Evolutionary conservation across 1,140 invertebrate species (phyloP).

Genomic region (Monomorium pharaonis): DNA sequence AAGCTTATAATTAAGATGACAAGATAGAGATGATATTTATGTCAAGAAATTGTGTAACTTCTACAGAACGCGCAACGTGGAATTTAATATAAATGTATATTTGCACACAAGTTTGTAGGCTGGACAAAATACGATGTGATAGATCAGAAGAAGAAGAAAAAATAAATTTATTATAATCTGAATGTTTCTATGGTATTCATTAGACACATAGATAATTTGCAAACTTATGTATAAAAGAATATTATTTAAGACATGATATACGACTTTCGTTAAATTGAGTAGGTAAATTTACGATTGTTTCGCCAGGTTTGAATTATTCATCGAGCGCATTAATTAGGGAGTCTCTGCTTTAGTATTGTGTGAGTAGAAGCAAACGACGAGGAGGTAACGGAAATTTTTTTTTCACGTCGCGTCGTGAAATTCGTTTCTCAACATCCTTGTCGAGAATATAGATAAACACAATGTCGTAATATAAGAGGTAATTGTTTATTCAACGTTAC

Average conservation of each 20-base stretch:
- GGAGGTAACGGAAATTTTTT: neutral
- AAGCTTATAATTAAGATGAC: conserved; percentile 48
- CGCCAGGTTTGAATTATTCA: conserved; percentile 47
- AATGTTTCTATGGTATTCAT: neutral
- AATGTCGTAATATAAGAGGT: neutral
- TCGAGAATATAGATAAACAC: neutral
- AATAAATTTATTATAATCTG: neutral
- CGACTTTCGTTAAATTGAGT: conserved; percentile 49
- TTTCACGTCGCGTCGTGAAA: neutral
- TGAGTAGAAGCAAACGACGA: conserved; percentile 1
- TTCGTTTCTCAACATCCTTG: neutral
- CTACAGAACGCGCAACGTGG: neutral
- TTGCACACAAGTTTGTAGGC: neutral
- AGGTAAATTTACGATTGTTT: conserved; percentile 44
- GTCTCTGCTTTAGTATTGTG: conserved; percentile 18
- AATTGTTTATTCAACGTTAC: neutral
- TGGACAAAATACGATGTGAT: neutral
- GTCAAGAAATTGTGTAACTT: conserved; percentile 17
- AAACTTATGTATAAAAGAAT: conserved; percentile 21
- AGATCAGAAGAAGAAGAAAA: neutral
- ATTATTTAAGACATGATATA: conserved; percentile 42
- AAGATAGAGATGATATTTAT: conserved; percentile 40
- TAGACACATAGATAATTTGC: conserved; percentile 26
- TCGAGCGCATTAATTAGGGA: conserved; percentile 45
- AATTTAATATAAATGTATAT: neutral